Evolutionary conservation across 2,113 vertebrate species (phyloP).

Genomic region (Hystrix cristata): DNA sequence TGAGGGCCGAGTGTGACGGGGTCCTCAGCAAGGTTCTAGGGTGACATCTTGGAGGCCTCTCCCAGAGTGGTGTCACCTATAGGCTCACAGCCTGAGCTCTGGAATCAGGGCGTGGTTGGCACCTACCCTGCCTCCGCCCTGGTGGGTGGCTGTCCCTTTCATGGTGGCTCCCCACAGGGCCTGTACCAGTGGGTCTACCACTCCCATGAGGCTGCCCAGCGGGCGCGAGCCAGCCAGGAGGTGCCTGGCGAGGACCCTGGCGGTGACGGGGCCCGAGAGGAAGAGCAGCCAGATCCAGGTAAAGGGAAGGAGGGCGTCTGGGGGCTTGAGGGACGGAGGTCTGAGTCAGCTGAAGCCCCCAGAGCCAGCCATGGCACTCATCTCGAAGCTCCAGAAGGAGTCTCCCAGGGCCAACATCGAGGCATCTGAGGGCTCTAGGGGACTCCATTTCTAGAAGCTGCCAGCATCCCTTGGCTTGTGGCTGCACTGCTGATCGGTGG

Average conservation of each 20-base stretch:
- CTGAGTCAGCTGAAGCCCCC: too few species aligned
- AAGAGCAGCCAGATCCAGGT: constrained; percentile 85
- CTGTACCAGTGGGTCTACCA: constrained; percentile 96
- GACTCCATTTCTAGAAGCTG: neutral
- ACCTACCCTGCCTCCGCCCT: rapidly evolving
- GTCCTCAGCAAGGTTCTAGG: neutral
- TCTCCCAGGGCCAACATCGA: neutral
- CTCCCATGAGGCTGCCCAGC: constrained; percentile 95
- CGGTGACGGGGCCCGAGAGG: constrained; percentile 76
- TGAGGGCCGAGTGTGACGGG: neutral
- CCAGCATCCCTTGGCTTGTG: rapidly evolving
- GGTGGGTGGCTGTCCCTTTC: rapidly evolving
- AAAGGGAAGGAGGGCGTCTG: neutral
- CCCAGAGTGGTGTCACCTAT: neutral
- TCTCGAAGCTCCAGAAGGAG: rapidly evolving
- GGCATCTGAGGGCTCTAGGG: neutral
- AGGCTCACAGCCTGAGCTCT: neutral
- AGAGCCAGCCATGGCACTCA: too few species aligned
- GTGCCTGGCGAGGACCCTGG: constrained; percentile 79
- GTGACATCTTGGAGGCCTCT: neutral
- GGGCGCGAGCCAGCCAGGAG: constrained; percentile 88
- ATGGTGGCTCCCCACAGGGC: constrained; percentile 80
- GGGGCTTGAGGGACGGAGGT: neutral
- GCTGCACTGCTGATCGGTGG: neutral
- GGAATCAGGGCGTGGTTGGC: rapidly evolving